Evolutionary conservation across 2,888 invertebrate species (phyloP), one percentile per base, ranked within the genome.

Genomic region (Synanthedon formicaeformis): DNA sequence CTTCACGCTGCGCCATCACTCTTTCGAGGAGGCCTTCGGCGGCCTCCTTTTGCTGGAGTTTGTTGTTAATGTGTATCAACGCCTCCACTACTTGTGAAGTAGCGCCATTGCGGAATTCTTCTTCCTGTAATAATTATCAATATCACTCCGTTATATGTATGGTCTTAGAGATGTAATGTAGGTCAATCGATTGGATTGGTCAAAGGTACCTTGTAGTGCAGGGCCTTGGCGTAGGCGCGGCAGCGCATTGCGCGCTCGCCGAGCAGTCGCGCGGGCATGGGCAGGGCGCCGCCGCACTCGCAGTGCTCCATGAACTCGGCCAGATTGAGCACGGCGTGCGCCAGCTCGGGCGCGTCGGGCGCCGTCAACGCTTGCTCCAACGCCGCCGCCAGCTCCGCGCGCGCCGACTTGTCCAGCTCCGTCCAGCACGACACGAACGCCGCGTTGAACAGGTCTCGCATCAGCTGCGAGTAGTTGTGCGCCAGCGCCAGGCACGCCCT

Each of bases 281-380:
- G 98, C 57, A 99, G 81, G 0, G 98, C 94, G 23, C 98, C 98
- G 70, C 96, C 94, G 14, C 45, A 45, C 69, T 99, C 99, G 69
- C 98, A 99, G 73, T 99, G 99, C 68, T 99, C 99, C 97, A 99
- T 98, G 69, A 99, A 99, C 78, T 99, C 99, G 0, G 98, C 98
- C 57, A 99, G 87, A 85, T 99, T 99, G 12, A 99, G 89, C 57
- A 99, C 94, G 0, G 97, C 97, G 69, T 98, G 98, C 0, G 97
- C 98, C 50, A 98, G 93, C 75, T 99, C 98, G 0, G 98, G 97
- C 53, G 98, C 92, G 71, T 98, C 98, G 4, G 96, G 96, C 0
- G 97, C 96, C 55, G 93, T 92, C 6, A 99, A 81, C 0, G 99
- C 99, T 71, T 96, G 94, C 63, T 96, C 94, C 40, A 99, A 81